Evolutionary conservation across 2,113 vertebrate genomes (phyloP), one percentile per base, ranked within the genome.

Genomic region (Coptodon rendalli): DNA sequence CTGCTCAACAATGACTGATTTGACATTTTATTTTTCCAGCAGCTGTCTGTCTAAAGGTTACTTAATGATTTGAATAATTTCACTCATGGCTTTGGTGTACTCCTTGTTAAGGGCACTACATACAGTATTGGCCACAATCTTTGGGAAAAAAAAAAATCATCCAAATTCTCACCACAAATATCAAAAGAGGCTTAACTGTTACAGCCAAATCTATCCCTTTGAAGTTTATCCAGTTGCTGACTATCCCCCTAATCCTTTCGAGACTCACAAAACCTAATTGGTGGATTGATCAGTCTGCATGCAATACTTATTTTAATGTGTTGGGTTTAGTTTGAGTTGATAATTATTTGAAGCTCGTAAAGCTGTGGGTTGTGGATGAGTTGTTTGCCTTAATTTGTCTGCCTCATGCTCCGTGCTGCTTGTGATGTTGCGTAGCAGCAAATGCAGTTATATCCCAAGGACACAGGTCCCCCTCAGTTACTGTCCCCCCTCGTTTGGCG

Each of bases 141-240:
- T 14, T 5, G 6, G 27, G n/a, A n/a, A 57, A 78, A 79, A 63
- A 59, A 50, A 86, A 78, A 61, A 36, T 79, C 53, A 54, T 84
- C 84, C 56, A 85, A 84, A 92, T 89, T 86, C 36, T 86, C 19
- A 34, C 53, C 29, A 40, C 57, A 84, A 40, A 88, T 87, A 91
- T 90, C 82, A 87, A 82, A 86, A 83, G 40, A 82, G 53, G 86
- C 87, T 91, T 85, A 86, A 83, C 48, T 17, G 38, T 87, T 17
- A 10, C 61, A 83, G 89, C 82, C 85, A 80, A 87, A 89, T 66
- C 5, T 11, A 57, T 91, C 22, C 86, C 76, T 93, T 91, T 93
- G 93, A 93, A 92, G 89, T 89, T 81, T 36, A 66, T 87, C 94
- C 91, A 94, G 76, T 81, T 85, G 84, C 87, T 59, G 66, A 86